Base-by-base conservation (phyloP, 1,140 invertebrate species). In the Drosophila nikananu region DNA sequence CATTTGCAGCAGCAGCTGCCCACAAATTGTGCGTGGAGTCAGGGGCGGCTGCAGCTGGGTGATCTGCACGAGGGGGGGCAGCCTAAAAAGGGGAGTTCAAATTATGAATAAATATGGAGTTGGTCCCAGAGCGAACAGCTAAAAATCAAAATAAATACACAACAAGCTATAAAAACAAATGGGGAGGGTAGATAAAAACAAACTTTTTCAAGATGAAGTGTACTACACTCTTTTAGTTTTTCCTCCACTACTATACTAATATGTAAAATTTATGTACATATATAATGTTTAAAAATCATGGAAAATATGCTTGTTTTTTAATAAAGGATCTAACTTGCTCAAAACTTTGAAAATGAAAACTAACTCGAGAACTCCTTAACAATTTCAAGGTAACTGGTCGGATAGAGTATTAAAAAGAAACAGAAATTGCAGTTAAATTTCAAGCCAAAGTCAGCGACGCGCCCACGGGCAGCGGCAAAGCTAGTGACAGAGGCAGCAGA, bases 31-130 rank as follows among this genome's bases (percentile, higher is more conserved):
- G 82, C 82, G 81, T 84, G 44, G 44, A 41, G 10, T 51, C 35
- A 41, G 66, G 35, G 54, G 42, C 27, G 21, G 32, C 52, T 37
- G 52, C 32, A 10, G 5, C 8, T 6, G 17, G 27, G 41, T 8
- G 23, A 32, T 10, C 10, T 32, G 42, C 30, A 39, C 23, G n/a
- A n/a, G n/a, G 41, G 9, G 37, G 25, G n/a, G 25, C 21, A 30
- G 23, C 10, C 48, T 30, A 55, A 63, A 70, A 52, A 63, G 62
- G 57, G 52, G 80, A 77, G 49, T 81, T 82, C 68, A 86, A 86
- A 89, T 86, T 89, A 89, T 89, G 84, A 89, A 89, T 89, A 89
- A 89, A 89, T 89, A 89, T 73, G 77, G 63, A 67, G 66, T 62
- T 73, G 46, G 65, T 51, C 39, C 61, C 35, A 72, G 59, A 78